Percentiles rank a stretch among this genome's conserved stretches.
These are phyloP conservation scores for Oryzias javanicus DNA, from an alignment of 2,113 vertebrate species.

Conservation along the genomic window DNA sequence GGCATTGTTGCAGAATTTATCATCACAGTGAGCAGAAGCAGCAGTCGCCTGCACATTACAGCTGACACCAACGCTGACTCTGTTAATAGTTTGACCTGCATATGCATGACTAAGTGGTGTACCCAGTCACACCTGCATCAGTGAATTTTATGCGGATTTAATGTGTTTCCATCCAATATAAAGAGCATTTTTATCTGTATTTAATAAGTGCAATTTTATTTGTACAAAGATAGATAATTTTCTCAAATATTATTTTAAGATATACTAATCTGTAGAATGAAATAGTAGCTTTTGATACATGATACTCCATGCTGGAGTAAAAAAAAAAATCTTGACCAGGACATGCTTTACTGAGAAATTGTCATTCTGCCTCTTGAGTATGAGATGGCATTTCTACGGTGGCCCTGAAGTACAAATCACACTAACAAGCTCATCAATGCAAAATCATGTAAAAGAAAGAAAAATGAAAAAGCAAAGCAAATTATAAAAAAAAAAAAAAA, in stretches of 20 bases:
- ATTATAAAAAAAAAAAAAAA: too few relatives aligned
- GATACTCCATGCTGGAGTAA: constrained; percentile 43
- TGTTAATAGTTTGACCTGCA: constrained; percentile 8
- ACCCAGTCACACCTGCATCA: constrained; percentile 8
- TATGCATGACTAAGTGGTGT: constrained; percentile 8
- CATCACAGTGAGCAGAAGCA: too few relatives aligned
- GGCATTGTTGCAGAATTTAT: too few relatives aligned
- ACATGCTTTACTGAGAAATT: constrained; percentile 11
- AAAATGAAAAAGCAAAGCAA: too few relatives aligned
- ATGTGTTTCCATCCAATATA: constrained; percentile 33
- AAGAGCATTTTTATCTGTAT: constrained; percentile 15
- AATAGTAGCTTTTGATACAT: constrained; percentile 29
- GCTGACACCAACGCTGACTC: constrained; percentile 2
- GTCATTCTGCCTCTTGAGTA: constrained; percentile 9
- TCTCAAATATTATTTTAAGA: too few relatives aligned
- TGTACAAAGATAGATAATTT: too few relatives aligned
- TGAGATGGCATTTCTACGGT: constrained; percentile 17
- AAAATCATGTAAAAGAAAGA: too few relatives aligned
- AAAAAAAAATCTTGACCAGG: background rate
- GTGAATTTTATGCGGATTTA: constrained; percentile 14
- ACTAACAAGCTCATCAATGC: too few relatives aligned
- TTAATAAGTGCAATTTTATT: too few relatives aligned
- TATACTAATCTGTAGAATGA: constrained; percentile 17
- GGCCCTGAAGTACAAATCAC: too few relatives aligned
- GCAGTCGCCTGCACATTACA: background rate